Base-by-base conservation (phyloP, 2,797 vertebrate species). In the Pogoniulus pusillus region DNA sequence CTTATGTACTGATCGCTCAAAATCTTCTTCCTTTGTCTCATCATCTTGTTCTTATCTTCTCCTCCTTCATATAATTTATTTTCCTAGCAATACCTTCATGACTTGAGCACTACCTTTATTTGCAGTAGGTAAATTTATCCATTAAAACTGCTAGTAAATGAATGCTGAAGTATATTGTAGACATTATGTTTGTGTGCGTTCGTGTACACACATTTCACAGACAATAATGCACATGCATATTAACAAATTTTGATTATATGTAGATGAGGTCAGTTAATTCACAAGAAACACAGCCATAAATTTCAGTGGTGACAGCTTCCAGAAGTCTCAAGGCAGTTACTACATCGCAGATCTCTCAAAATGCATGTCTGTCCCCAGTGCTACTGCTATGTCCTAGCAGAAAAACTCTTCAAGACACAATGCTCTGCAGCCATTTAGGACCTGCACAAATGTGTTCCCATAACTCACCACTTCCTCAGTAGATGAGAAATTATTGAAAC, bases 401-500 rank as follows among this genome's bases (percentile, higher is more conserved):
- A 37, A 29, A 3, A n/a, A 23, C 0, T 0, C 29, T 24, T 64
- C 8, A 2, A 19, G 19, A 30, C 1, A 1, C 15, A 29, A 16
- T 8, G 7, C 30, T 80, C 23, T 70, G 53, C 49, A 79, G 55
- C 65, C 26, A 5, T 62, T 41, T 85, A 69, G 59, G 82, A 54
- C 35, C 45, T 57, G 32, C 32, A 41, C 27, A 55, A 58, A 27
- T 45, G 60, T 3, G 0, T 4, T 41, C 22, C 16, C 15, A 3
- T 20, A 85, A 43, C 24, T 54, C 11, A 72, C 29, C 58, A 23
- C 58, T 73, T 72, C 32, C 41, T 41, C 57, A 70, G 14, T 70
- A 69, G 35, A 58, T 54, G 10, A 69, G 75, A 91, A 37, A 23
- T 62, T 41, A 79, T 10, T 47, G 39, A 79, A 73, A 73, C 70